Evolutionary conservation across 1,140 invertebrate genomes (phyloP), one percentile per base, ranked within the genome.

Genomic region (Lanistes nyassanus): DNA sequence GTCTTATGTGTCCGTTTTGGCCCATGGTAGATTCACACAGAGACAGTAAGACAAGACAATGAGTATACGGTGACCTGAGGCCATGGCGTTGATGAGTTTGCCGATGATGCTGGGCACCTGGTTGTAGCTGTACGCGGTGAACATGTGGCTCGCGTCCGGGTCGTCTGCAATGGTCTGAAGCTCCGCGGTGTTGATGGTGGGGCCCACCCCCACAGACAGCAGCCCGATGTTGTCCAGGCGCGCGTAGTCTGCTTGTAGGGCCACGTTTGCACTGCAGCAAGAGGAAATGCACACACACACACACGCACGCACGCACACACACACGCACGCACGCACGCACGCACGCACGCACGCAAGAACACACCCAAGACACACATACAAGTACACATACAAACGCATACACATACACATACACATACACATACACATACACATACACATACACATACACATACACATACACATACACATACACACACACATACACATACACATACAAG

Each of bases 151-250:
- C 23, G 68, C 64, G 42, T 81, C 81, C 23, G 79, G 80, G 26
- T 74, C 76, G 62, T 77, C 77, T 21, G 82, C 82, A 56, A 87
- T 85, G 62, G 76, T 73, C 29, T 81, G 79, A 62, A 87, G 75
- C 72, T 87, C 83, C 0, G 69, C 77, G 19, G 75, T 69, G 64
- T 84, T 80, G 4, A 83, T 75, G 26, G 67, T 55, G 26, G 69
- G 72, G 9, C 86, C 86, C 39, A 86, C 85, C 3, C 85, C 86
- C 29, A 86, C 80, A 9, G 85, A 67, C 29, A 85, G 72, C 23
- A 84, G 56, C 13, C 82, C 82, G 26, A 84, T 84, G 62, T 83
- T 80, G 47, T 81, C 67, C 26, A 69, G 34, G 37, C 78, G 53
- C 34, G 75, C 75, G 26, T 76, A 70, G 66, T 76, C 62, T 36